These are phyloP conservation scores for Molothrus ater DNA, from an alignment of 2,797 vertebrate genomes.

Conservation along the genomic window DNA sequence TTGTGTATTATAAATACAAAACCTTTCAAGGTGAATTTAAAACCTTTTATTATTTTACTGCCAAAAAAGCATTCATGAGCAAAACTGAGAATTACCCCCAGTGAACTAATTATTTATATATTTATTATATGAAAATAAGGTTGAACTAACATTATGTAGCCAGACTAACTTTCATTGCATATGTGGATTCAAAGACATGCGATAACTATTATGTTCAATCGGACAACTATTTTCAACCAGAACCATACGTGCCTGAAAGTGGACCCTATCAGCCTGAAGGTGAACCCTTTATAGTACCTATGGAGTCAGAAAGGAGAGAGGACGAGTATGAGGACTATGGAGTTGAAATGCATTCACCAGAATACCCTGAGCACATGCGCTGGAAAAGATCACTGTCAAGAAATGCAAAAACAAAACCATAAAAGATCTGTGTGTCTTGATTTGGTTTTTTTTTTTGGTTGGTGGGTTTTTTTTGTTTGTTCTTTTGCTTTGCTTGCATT, in stretches of 20 bases:
- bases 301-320: slow-evolving; percentile 82
- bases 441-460: neutral
- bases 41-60: slow-evolving; percentile 31
- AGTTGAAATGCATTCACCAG: slow-evolving; percentile 77
- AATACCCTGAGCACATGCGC: slow-evolving; percentile 78
- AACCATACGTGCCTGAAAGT: slow-evolving; percentile 81
- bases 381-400: slow-evolving; percentile 85
- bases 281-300: slow-evolving; percentile 82
- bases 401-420: slow-evolving; percentile 75
- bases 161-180: slow-evolving; percentile 68
- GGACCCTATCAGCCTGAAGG: slow-evolving; percentile 87
- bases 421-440: slow-evolving; percentile 39
- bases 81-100: slow-evolving; percentile 34
- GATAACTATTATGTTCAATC: slow-evolving; percentile 85
- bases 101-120: slow-evolving; percentile 53
- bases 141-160: slow-evolving; percentile 40
- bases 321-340: slow-evolving; percentile 87
- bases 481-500: slow-evolving; percentile 70
- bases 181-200: slow-evolving; percentile 76
- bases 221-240: slow-evolving; percentile 93
- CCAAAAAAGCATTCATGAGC: slow-evolving; percentile 32
- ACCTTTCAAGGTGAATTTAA: slow-evolving; percentile 13
- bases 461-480: neutral
- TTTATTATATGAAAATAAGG: slow-evolving; percentile 62
- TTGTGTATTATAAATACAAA: slow-evolving; percentile 54